These are phyloP conservation scores for Oenanthe oenanthe DNA, from an alignment of 2,113 vertebrate genomes.

Conservation along the genomic window DNA sequence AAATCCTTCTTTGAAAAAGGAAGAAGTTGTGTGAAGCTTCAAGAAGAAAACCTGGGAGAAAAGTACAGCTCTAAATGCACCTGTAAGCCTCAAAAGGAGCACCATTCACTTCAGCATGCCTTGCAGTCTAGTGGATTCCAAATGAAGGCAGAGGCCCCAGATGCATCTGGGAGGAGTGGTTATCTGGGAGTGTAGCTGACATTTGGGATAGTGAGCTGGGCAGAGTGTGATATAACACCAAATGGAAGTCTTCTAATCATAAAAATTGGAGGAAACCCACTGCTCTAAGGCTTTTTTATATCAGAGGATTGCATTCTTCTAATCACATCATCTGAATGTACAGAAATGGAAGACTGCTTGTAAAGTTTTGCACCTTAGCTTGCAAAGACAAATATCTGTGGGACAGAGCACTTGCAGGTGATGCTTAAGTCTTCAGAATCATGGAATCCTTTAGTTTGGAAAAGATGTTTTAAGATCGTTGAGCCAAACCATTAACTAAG, in stretches of 20 bases:
- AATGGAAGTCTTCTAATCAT: neutral
- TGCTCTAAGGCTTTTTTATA: neutral
- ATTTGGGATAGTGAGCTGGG: neutral
- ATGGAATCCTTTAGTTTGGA: neutral
- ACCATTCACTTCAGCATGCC: neutral
- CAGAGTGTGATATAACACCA: neutral
- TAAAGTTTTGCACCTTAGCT: neutral
- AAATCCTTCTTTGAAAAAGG: neutral
- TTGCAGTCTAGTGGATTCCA: neutral
- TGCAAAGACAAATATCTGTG: neutral
- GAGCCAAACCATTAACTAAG: neutral
- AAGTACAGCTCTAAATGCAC: neutral
- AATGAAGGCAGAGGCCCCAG: neutral
- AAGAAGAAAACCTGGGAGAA: neutral
- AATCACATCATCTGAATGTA: neutral
- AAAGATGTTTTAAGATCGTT: neutral
- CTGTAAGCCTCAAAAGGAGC: neutral
- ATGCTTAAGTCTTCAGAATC: neutral
- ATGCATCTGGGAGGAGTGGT: neutral
- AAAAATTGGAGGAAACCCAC: neutral
- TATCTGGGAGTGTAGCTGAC: neutral
- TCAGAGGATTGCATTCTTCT: neutral
- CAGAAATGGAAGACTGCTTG: neutral
- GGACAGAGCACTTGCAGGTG: neutral
- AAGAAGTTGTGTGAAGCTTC: neutral